Evolutionary conservation across 2,888 invertebrate species (phyloP), one percentile per base, ranked within the genome.

Genomic region (Platypus cylindrus): DNA sequence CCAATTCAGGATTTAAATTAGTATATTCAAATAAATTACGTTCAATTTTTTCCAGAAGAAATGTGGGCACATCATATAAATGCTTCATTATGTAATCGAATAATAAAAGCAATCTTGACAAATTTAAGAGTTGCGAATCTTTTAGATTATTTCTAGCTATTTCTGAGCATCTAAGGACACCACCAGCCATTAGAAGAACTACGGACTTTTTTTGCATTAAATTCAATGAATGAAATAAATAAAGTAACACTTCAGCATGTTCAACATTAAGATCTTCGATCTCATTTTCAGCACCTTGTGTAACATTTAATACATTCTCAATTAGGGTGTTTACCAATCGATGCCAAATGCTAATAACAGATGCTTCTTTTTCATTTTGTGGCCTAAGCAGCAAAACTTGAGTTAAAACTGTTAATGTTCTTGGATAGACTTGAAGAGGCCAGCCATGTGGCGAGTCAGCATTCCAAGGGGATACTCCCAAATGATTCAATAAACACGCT

Each of bases 151-250:
- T 60, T 44, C 74, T 67, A 2, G 74, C 69, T 3, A 75, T 71
- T 55, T 75, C 77, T 5, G 75, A 73, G 48, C 75, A 77, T 35
- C 75, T 65, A 36, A 78, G 70, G 3, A 78, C 72, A 3, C 76
- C 84, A 43, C 83, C 81, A 2, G 85, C 80, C 18, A 84, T 80
- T 48, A 83, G 69, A 5, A 94, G 68, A 22, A 95, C 67, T 2
- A 95, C 85, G 2, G 86, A 83, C 60, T 95, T 95, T 65, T 94
- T 95, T 63, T 94, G 91, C 87, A 93, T 91, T 41, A 95, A 67
- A 50, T 90, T 91, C 39, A 95, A 64, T 0, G 91, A 89, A 62
- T 95, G 94, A 63, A 95, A 95, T 8, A 95, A 66, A 59, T 94
- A 94, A 5, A 95, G 70, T 43, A 95, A 63, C 22, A 95, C 68